Base-by-base conservation (phyloP, 2,888 invertebrate genomes). In the Phyto melanocephala region DNA sequence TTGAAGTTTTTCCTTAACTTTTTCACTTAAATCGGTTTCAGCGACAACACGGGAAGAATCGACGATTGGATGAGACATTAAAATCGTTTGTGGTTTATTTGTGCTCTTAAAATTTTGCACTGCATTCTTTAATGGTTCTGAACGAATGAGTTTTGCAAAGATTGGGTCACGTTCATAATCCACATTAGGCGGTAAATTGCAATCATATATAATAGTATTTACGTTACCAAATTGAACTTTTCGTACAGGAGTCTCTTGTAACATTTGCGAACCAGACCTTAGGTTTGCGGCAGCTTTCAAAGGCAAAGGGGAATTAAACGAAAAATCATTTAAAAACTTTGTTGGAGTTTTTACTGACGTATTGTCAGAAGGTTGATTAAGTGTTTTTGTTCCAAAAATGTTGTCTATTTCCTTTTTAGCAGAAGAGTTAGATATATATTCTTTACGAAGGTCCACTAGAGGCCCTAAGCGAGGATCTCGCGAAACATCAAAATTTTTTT, bases 381-480 rank as follows among this genome's bases (percentile, higher is more conserved):
- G 83, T 13, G 81, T 68, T 24, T 65, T 15, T 24, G 20, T 28
- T 13, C 37, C 10, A 6, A 80, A 79, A 4, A 42, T 40, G 0
- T 3, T 92, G 81, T 92, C 92, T 0, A 93, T 92, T 87, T 93
- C 93, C 0, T 92, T 92, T 84, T 91, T 92, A 63, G 93, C 93
- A 84, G 92, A 92, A 35, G 93, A 92, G 87, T 93, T 93, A 33
- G 88, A 91, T 52, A 92, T 90, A 85, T 93, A 93, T 83, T 93
- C 93, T n/a, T 92, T 92, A 35, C 93, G 92, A 86, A 94, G 93
- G 15, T 92, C 91, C 65, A 93, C 92, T 17, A 94, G 93, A 0
- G 93, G 93, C 52, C 92, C 92, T 37, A 94, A 87, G 80, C 93
- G 92, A 0, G 93, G 93, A 87, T 93, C 93, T 81, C 92, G 92